Conservation (phyloP, 2,888 invertebrate species). For the Trichopoda pennipes region DNA sequence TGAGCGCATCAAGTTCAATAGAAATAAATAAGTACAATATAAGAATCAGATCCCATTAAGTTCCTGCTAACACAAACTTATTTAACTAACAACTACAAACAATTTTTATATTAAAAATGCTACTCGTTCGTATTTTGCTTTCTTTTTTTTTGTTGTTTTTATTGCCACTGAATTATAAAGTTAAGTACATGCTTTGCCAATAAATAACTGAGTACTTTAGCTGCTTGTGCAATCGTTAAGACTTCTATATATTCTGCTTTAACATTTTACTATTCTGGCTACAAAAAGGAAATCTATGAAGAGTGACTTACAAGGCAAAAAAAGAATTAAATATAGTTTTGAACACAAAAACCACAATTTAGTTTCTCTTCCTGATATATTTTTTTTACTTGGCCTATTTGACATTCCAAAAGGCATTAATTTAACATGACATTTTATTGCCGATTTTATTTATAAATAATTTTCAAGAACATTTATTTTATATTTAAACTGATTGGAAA, state of each 20-base stretch:
- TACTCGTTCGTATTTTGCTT: too few species aligned
- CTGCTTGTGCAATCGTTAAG: neutral
- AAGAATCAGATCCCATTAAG: constrained; percentile 21
- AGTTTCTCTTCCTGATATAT: constrained; percentile 34
- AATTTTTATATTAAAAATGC: neutral
- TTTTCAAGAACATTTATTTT: constrained; percentile 62
- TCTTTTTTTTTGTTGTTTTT: constrained; percentile 15
- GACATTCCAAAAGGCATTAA: constrained; percentile 64
- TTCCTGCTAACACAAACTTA: neutral
- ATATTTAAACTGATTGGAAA: constrained; percentile 55
- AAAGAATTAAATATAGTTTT: constrained; percentile 10
- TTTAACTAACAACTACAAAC: constrained; percentile 35
- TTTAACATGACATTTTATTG: constrained; percentile 68
- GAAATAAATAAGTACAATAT: constrained; percentile 41
- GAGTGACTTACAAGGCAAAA: neutral
- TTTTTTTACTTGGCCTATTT: constrained; percentile 57
- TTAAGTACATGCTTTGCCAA: constrained; percentile 43
- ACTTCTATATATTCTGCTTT: neutral
- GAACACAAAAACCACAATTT: constrained; percentile 47
- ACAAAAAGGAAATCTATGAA: constrained; percentile 7
- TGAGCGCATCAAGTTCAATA: constrained; percentile 66
- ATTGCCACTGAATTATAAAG: constrained; percentile 56
- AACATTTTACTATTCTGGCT: constrained; percentile 2
- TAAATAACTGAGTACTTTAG: constrained; percentile 39
- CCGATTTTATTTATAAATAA: constrained; percentile 63